Conservation (phyloP, 30 jellyfish, hydroid and myxozoan species). For the Morbakka virulenta region DNA sequence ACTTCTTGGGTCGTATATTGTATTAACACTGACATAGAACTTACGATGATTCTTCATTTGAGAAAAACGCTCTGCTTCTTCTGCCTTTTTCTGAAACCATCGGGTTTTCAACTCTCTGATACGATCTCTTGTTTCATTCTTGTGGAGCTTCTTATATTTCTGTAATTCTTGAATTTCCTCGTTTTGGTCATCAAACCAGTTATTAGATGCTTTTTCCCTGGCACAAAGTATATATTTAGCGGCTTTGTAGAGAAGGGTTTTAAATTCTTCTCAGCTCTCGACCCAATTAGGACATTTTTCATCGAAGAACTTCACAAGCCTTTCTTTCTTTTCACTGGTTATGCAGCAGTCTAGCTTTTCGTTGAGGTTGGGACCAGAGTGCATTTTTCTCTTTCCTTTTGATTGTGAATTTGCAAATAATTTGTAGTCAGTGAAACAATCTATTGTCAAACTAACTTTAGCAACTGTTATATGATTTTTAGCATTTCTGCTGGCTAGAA, state of each 20-base stretch:
- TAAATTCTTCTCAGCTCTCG: slow-evolving; percentile 28
- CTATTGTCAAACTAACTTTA: slow-evolving; percentile 16
- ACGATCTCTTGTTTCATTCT: slow-evolving; percentile 8
- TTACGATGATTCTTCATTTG: slow-evolving; percentile 28
- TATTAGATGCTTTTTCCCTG: too few species aligned
- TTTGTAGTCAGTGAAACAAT: slow-evolving; percentile 33
- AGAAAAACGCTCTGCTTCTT: slow-evolving; percentile 61
- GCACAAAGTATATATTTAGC: slow-evolving; percentile 18
- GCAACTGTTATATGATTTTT: slow-evolving; percentile 16
- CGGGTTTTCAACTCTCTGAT: slow-evolving; percentile 37
- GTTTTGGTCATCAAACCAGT: too few species aligned
- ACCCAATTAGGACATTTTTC: slow-evolving; percentile 16
- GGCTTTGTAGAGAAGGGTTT: slow-evolving; percentile 9
- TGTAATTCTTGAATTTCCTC: too few species aligned
- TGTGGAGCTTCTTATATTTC: slow-evolving; percentile 19
- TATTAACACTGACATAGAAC: slow-evolving; percentile 47
- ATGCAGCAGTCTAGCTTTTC: slow-evolving; percentile 11
- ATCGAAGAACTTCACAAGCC: background rate
- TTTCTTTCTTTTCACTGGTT: slow-evolving; percentile 9
- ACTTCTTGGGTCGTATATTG: slow-evolving; percentile 54
- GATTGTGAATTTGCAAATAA: slow-evolving; percentile 20
- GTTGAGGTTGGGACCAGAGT: slow-evolving; percentile 11
- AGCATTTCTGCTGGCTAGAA: slow-evolving; percentile 13
- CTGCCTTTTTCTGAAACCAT: slow-evolving; percentile 53
- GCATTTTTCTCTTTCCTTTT: too few species aligned